Evolutionary conservation across 2,113 vertebrate species (phyloP).

Genomic region (Ceratotherium simum): DNA sequence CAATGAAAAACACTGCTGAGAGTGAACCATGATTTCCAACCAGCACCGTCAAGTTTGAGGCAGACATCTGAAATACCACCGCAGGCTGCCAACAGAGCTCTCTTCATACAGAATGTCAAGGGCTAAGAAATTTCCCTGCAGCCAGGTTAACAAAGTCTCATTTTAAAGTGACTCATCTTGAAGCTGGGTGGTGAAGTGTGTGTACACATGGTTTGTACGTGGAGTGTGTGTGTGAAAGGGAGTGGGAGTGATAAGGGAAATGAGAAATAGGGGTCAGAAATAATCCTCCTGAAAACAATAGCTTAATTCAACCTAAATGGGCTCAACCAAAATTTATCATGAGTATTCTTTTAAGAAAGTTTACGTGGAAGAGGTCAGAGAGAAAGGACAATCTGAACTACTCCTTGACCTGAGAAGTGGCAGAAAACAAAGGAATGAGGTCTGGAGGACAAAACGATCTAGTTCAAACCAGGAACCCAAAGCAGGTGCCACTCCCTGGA

Average conservation of each 20-base stretch:
- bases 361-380: background rate
- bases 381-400: background rate
- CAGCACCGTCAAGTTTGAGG: background rate
- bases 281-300: background rate
- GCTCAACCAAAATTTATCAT: background rate
- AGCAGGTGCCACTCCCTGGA: background rate
- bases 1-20: background rate
- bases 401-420: background rate
- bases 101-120: background rate
- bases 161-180: conserved; percentile 21
- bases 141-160: background rate
- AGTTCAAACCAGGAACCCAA: background rate
- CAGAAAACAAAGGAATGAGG: background rate
- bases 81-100: background rate
- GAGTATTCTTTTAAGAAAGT: background rate
- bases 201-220: background rate
- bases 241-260: background rate
- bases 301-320: background rate
- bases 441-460: background rate
- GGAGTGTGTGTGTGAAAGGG: background rate
- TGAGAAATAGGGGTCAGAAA: background rate
- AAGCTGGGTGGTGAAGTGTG: background rate
- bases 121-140: conserved; percentile 26
- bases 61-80: background rate
- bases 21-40: background rate